Evolutionary conservation across 2,888 invertebrate genomes (phyloP), one percentile per base, ranked within the genome.

Genomic region (Drosophila robusta): DNA sequence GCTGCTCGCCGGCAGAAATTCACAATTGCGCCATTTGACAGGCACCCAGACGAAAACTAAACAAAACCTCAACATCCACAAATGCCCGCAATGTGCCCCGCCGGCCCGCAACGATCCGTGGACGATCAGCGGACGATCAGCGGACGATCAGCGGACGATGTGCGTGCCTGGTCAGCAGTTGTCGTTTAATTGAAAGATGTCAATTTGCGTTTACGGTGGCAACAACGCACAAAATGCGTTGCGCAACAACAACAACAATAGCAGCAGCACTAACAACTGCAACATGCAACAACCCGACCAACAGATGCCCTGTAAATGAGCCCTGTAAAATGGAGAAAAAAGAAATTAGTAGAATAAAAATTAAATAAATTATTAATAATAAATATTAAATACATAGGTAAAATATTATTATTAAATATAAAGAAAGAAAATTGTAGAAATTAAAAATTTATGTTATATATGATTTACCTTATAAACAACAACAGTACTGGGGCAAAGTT

Each of bases 131-230:
- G 24, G 34, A 45, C 55, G 55, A 50, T 60, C 60, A 58, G 71
- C 29, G 24, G 34, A 49, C 51, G 55, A 50, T 60, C 60, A 58
- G 71, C 41, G 44, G 32, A 39, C 78, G 56, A 58, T 71, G 87
- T 82, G 87, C 84, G 78, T 78, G 75, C 72, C 58, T 50, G 67
- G 45, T 60, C 74, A 68, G 47, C 51, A 58, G 49, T 82, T 77
- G 85, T 68, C 76, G 69, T 87, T 83, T 84, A 88, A 84, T 86
- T 84, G 87, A 84, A 84, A 86, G 88, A 84, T 86, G 84, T 84
- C 84, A 86, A 86, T 88, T 88, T 88, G 88, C 86, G 78, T 78
- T 78, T 72, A 18, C 64, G 56, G 69, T 71, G 69, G 72, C 80
- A 73, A 71, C 83, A 75, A 87, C 80, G 78, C 82, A 87, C 87